These are phyloP conservation scores for Cyphomyrus plagiostoma DNA, from an alignment of 2,113 vertebrate species.

Conservation along the genomic window DNA sequence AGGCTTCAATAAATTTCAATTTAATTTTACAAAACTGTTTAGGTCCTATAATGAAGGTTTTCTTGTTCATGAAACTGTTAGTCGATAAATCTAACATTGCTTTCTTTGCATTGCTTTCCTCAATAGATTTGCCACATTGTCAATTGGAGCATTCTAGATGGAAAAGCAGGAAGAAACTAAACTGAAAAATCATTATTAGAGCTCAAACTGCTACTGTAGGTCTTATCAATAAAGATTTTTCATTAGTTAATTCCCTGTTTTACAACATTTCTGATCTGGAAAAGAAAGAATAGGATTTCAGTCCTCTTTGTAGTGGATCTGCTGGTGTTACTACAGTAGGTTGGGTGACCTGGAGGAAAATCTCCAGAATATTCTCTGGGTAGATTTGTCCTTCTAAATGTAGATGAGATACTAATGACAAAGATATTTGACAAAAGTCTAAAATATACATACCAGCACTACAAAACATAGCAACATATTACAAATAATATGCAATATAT, in stretches of 20 bases:
- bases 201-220: background rate
- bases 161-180: background rate
- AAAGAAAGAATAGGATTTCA: background rate
- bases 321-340: background rate
- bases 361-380: background rate
- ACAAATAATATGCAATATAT: background rate
- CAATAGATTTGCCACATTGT: background rate
- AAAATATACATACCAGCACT: background rate
- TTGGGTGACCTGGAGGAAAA: background rate
- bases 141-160: background rate
- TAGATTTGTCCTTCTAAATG: background rate
- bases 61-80: background rate
- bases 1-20: background rate
- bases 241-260: background rate
- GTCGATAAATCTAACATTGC: background rate
- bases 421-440: background rate
- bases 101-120: background rate
- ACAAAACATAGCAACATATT: background rate
- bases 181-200: background rate
- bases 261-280: background rate
- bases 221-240: background rate
- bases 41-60: background rate
- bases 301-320: background rate
- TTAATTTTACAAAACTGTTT: background rate
- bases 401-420: background rate